Base-by-base conservation (phyloP, 2,888 invertebrate genomes). In the Cosmorhoe ocellata region DNA sequence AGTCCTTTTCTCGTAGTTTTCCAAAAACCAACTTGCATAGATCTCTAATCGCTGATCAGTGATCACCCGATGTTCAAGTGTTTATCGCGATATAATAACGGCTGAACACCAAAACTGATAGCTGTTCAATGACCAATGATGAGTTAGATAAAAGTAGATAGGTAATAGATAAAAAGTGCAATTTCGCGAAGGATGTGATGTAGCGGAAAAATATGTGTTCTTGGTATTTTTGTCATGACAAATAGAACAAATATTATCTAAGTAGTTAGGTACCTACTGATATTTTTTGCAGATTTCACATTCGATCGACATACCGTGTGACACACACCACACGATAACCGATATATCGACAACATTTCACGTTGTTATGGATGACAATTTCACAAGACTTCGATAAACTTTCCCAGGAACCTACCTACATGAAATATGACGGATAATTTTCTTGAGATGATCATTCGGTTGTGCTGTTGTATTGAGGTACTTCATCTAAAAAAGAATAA, bases 61-160 rank as follows among this genome's bases (percentile, higher is more conserved):
- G 56, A 64, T 69, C 66, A 59, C 56, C 60, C 62, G 62, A 64
- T 60, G 39, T 49, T 61, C 41, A 52, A 62, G 52, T 56, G 43
- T 54, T 64, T 70, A 70, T 69, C 66, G 56, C 56, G 53, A 42
- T 62, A 60, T 59, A 61, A 56, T 63, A 63, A 58, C 54, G 11
- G 41, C 59, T 58, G 50, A 40, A 48, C 47, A 53, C 59, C 61
- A 56, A 11, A 50, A 3, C 56, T 38, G 65, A 64, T 63, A 61
- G 39, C 47, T 12, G 36, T 40, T 53, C 31, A 38, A 45, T 44
- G 28, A 45, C 30, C 32, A 49, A 56, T 53, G n/a, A n/a, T n/a
- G n/a, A n/a, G n/a, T n/a, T n/a, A n/a, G n/a, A n/a, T n/a, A n/a
- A n/a, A n/a, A n/a, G 52, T 34, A 10, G 45, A 52, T 39, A 58